Percentiles rank a stretch among this genome's conserved stretches.
Evolutionary conservation across 2,797 vertebrate species (phyloP).

Genomic region (Clarias pachynema): DNA sequence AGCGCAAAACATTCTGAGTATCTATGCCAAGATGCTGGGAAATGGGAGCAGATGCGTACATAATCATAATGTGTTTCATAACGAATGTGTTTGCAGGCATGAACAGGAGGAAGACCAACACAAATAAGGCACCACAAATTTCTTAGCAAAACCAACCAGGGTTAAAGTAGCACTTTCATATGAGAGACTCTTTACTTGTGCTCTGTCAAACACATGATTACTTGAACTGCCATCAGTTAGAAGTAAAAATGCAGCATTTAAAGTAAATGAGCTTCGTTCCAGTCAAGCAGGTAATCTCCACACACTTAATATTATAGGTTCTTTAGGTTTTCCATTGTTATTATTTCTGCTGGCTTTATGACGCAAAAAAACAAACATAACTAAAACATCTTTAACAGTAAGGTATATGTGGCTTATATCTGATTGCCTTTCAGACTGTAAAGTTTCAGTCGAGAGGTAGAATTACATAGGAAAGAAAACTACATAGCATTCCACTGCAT

Average conservation of each 20-base stretch:
- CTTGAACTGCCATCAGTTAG: conserved; percentile 19
- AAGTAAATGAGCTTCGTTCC: conserved; percentile 10
- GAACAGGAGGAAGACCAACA: conserved; percentile 57
- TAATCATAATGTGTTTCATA: conserved; percentile 32
- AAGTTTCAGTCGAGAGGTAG: conserved; percentile 47
- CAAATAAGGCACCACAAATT: conserved; percentile 63
- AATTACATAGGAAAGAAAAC: conserved; percentile 29
- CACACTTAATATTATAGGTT: conserved; percentile 5
- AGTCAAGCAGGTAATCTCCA: neutral
- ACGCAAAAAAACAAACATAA: conserved; percentile 14
- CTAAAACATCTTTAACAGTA: neutral
- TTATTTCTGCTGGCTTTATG: conserved; percentile 24
- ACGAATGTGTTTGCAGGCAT: conserved; percentile 34
- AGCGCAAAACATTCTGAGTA: conserved; percentile 32
- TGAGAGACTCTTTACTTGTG: conserved; percentile 32
- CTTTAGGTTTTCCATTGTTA: neutral
- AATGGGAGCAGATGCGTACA: conserved; percentile 28
- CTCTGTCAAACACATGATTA: conserved; percentile 31
- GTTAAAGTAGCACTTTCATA: conserved; percentile 43
- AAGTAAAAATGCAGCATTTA: conserved; percentile 20
- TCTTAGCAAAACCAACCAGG: conserved; percentile 54
- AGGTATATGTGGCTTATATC: conserved; percentile 21
- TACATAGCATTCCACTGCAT: conserved; percentile 7
- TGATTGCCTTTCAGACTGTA: conserved; percentile 41
- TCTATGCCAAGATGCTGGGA: conserved; percentile 34